Percentiles rank a stretch among this genome's conserved stretches.
These are phyloP conservation scores for Parnassius glacialis DNA, from an alignment of 2,888 invertebrate genomes.

Conservation along the genomic window DNA sequence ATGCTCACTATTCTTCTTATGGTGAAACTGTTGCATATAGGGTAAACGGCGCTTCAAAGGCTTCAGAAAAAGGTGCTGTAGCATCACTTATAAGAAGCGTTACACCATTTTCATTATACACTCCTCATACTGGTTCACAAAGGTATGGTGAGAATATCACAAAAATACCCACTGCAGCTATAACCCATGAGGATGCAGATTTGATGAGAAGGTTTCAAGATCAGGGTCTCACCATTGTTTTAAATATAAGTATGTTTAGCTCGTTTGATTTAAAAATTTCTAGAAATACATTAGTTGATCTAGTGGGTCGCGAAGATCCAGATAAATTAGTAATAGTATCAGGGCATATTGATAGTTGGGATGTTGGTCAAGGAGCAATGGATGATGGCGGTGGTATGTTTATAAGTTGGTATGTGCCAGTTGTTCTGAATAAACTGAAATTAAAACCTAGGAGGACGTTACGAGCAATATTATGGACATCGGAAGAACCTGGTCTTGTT, in stretches of 20 bases:
- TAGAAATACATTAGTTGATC: constrained; percentile 86
- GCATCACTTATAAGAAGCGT: constrained; percentile 87
- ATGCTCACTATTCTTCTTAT: constrained; percentile 83
- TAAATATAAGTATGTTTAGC: constrained; percentile 83
- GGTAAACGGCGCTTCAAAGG: constrained; percentile 82
- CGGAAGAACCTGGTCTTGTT: constrained; percentile 87
- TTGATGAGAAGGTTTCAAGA: constrained; percentile 83
- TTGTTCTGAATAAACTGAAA: constrained; percentile 83
- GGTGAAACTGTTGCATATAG: constrained; percentile 84
- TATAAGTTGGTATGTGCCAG: constrained; percentile 88
- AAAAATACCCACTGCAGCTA: constrained; percentile 86
- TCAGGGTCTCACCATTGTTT: constrained; percentile 61
- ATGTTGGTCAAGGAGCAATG: constrained; percentile 95
- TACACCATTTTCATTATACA: constrained; percentile 87
- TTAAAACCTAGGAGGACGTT: constrained; percentile 86
- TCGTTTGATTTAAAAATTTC: constrained; percentile 80
- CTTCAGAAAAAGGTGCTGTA: constrained; percentile 86
- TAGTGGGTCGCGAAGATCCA: constrained; percentile 71
- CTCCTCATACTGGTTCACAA: constrained; percentile 88
- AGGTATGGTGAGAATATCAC: constrained; percentile 77
- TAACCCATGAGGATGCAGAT: constrained; percentile 89
- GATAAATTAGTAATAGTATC: constrained; percentile 86
- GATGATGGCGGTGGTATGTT: constrained; percentile 92
- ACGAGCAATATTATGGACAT: constrained; percentile 89
- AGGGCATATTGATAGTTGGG: constrained; percentile 94